Base-by-base conservation (phyloP, 1,140 invertebrate genomes). In the Micrasema minimum region DNA sequence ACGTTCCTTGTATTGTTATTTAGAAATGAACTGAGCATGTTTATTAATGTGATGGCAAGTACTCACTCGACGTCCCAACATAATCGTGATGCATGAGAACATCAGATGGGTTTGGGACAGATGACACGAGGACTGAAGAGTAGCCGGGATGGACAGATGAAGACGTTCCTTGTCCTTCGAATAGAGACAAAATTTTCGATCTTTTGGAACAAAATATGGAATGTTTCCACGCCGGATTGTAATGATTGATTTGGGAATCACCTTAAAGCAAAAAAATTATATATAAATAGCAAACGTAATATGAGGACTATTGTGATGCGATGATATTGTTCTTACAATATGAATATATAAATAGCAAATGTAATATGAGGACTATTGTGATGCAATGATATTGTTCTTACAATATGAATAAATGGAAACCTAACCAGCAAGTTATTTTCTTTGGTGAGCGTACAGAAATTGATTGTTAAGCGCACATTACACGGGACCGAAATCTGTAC, bases 11-110 rank as follows among this genome's bases (percentile, higher is more conserved):
- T 51, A n/a, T n/a, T n/a, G n/a, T n/a, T n/a, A n/a, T n/a, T n/a
- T n/a, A n/a, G n/a, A n/a, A n/a, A n/a, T n/a, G n/a, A n/a, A n/a
- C n/a, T n/a, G n/a, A n/a, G n/a, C n/a, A n/a, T n/a, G n/a, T n/a
- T n/a, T n/a, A n/a, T n/a, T n/a, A n/a, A n/a, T n/a, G n/a, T n/a
- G n/a, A n/a, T n/a, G n/a, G n/a, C n/a, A n/a, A n/a, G n/a, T n/a
- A 23, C 11, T 48, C 46, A 62, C 57, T 69, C 38, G 55, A 50
- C 9, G 46, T 50, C n/a, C 67, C 67, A 23, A 62, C 55, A 41
- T 69, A 69, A 31, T 69, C 67, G 51, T 69, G 67, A 41, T 69
- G 67, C 57, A 62, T 69, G 14, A 69, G 18, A 9, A 69, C 67
- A 43, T 69, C 67, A 23, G 55, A 51, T n/a, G 67, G 67, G 46